Base-by-base conservation (phyloP, 2,888 invertebrate genomes). In the Morinoia aosen region DNA sequence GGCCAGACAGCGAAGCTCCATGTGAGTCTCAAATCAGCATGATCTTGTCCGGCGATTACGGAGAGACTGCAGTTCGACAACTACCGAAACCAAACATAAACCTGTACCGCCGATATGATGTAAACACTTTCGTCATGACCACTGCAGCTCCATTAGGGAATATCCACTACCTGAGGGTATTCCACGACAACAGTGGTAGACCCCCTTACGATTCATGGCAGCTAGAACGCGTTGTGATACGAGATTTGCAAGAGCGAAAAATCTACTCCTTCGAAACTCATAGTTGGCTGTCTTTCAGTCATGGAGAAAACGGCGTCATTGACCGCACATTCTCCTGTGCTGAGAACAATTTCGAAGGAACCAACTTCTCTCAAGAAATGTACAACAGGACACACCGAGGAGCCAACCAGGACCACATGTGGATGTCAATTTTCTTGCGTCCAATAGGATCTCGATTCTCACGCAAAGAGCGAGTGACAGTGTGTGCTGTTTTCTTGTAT, bases 151-250 rank as follows among this genome's bases (percentile, higher is more conserved):
- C 97, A 5, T 97, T 98, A 56, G 97, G 97, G 8, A 96, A 97
- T 1, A 97, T 97, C 95, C 97, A 97, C 96, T 97, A 97, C 96
- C 96, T 97, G 19, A 97, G 97, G 19, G 97, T 98, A 14, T 98
- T 97, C 97, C 97, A 97, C 96, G 97, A 97, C 97, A 97, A 97
- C 97, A 97, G 97, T 25, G 97, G 97, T 0, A 97, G 97, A 95
- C 97, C 97, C 0, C 97, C 97, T 91, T 97, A 96, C 93, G 96
- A 96, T 88, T 91, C 97, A 1, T 97, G 97, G 97, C 97, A 97
- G 96, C 97, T 97, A 56, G 97, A 97, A 95, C 97, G 97, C 96
- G 97, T 97, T 76, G 96, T 97, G 8, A 97, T 97, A 11, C 96
- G 97, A 14, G 97, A 97, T 96, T 97, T 97, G 12, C 97, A 97